Evolutionary conservation across 1,140 invertebrate species (phyloP).

Genomic region (Oncopodura yosiiana): DNA sequence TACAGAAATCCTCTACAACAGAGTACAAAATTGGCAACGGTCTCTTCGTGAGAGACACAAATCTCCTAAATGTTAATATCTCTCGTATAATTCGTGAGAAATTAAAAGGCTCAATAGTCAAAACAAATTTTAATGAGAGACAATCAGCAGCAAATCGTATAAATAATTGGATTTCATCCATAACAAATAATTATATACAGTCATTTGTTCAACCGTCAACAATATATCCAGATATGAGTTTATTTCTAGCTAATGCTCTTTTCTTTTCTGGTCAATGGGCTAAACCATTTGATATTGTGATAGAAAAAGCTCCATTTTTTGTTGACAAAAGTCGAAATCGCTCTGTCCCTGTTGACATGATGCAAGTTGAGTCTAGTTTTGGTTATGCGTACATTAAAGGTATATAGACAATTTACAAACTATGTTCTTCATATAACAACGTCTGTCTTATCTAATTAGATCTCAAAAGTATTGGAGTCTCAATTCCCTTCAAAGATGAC

Average conservation of each 20-base stretch:
- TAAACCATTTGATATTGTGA: conserved; percentile 9
- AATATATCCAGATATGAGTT: neutral
- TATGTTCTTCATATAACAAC: neutral
- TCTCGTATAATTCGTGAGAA: neutral
- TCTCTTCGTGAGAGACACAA: conserved; percentile 5
- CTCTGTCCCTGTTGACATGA: conserved; percentile 11
- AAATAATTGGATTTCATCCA: conserved; percentile 15
- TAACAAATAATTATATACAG: conserved; percentile 7
- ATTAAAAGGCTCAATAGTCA: neutral
- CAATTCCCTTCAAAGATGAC: conserved; percentile 18
- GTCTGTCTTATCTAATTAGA: neutral
- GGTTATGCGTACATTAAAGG: conserved; percentile 14
- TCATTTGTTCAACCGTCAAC: conserved; percentile 1
- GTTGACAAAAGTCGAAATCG: neutral
- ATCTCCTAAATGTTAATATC: conserved; percentile 4
- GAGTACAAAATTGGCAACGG: conserved; percentile 22
- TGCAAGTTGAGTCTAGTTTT: conserved; percentile 18
- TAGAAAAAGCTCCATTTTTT: neutral
- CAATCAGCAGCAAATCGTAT: neutral
- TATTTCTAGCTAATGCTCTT: conserved; percentile 20
- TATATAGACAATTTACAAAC: neutral
- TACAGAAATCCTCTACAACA: neutral
- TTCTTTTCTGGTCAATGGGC: conserved; percentile 20
- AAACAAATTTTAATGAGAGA: conserved; percentile 1
- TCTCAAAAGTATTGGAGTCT: conserved; percentile 17